Percentiles rank a stretch among this genome's conserved stretches.
Evolutionary conservation across 2,797 vertebrate species (phyloP).

Genomic region (Argya squamiceps): DNA sequence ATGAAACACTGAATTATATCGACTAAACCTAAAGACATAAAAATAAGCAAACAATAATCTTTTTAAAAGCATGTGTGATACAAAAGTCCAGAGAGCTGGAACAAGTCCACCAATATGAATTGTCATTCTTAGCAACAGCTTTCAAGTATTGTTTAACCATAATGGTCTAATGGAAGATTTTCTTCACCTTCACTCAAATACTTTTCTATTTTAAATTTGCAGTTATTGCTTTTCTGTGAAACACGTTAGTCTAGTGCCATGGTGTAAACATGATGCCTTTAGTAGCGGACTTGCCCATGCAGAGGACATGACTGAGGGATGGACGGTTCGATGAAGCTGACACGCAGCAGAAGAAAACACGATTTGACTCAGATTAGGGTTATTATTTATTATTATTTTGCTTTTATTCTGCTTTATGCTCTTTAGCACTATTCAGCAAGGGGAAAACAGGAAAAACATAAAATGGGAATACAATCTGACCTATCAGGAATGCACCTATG

Average conservation of each 20-base stretch:
- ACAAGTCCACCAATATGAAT: background rate
- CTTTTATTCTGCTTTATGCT: background rate
- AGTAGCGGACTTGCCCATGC: background rate
- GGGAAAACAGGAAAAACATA: background rate
- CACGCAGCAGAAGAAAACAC: background rate
- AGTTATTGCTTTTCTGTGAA: background rate
- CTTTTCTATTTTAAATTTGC: background rate
- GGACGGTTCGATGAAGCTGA: background rate
- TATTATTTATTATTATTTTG: background rate
- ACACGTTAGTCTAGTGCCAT: background rate
- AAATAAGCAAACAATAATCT: background rate
- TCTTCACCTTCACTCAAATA: background rate
- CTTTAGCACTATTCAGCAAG: background rate
- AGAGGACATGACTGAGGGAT: background rate
- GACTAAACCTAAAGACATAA: background rate
- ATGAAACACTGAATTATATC: background rate
- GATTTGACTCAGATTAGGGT: background rate
- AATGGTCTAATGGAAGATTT: background rate
- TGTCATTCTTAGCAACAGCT: background rate
- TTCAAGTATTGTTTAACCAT: background rate
- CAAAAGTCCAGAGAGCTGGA: background rate
- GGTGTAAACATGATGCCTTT: background rate
- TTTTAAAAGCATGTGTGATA: background rate
- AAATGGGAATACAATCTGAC: background rate
- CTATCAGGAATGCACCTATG: background rate